Percentiles rank a stretch among this genome's conserved stretches.
These are phyloP conservation scores for Karalla daura DNA, from an alignment of 2,797 vertebrate species.

Conservation along the genomic window DNA sequence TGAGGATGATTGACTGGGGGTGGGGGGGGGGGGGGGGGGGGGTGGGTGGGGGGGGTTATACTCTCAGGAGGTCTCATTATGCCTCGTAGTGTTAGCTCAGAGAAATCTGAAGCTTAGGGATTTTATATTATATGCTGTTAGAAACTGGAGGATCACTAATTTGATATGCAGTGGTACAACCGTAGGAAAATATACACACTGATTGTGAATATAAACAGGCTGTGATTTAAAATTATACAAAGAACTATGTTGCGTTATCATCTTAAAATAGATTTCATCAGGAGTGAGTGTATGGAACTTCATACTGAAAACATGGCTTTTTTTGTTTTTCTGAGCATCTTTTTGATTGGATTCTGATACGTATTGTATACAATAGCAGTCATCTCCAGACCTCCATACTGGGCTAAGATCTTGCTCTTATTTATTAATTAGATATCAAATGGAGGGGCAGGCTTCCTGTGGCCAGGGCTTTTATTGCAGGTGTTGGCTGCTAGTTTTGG, in stretches of 20 bases:
- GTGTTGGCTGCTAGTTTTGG: background rate
- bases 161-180: conserved; percentile 8
- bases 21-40: background rate
- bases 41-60: conserved; percentile 10
- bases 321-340: too few species aligned
- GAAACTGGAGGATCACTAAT: conserved; percentile 6
- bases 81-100: conserved; percentile 35
- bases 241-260: background rate
- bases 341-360: too few species aligned
- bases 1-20: conserved; percentile 41
- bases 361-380: too few species aligned
- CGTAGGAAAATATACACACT: background rate
- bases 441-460: background rate
- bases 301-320: background rate
- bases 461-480: too few species aligned
- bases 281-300: background rate
- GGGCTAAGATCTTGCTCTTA: background rate
- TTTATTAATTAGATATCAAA: too few species aligned
- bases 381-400: background rate
- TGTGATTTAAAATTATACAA: background rate
- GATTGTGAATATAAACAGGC: background rate
- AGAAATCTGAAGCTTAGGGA: conserved; percentile 25
- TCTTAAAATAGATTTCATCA: background rate
- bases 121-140: conserved; percentile 30
- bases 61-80: conserved; percentile 67